Conservation (phyloP, 2,113 vertebrate genomes). For the Hyperoodon ampullatus region DNA sequence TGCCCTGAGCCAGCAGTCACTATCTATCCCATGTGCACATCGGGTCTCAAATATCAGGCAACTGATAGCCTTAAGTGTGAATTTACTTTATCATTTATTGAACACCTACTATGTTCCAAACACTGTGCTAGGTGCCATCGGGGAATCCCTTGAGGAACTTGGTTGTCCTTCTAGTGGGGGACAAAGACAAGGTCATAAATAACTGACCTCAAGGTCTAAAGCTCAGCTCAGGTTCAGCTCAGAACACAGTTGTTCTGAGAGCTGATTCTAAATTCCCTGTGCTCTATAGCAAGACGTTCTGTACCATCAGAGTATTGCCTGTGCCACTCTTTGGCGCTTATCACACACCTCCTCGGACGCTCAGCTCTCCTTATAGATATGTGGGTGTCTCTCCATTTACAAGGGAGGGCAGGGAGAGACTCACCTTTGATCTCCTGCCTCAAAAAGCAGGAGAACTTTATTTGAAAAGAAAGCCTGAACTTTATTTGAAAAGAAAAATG, state of each 20-base stretch:
- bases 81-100: neutral
- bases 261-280: neutral
- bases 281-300: neutral
- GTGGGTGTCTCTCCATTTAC: neutral
- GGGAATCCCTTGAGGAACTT: neutral
- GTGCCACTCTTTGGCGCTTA: neutral
- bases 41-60: neutral
- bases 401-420: neutral
- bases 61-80: neutral
- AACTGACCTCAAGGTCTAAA: neutral
- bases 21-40: neutral
- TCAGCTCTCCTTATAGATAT: neutral
- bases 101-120: neutral
- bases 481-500: neutral
- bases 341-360: neutral
- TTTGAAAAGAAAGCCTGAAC: neutral
- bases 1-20: neutral
- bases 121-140: neutral
- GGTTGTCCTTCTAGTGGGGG: neutral
- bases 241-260: neutral
- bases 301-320: neutral
- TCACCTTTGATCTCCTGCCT: constrained; percentile 35
- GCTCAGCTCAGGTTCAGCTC: neutral
- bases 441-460: neutral
- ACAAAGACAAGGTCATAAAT: neutral